Conservation (phyloP, 2,888 invertebrate species). For the Nomada ferruginata region DNA sequence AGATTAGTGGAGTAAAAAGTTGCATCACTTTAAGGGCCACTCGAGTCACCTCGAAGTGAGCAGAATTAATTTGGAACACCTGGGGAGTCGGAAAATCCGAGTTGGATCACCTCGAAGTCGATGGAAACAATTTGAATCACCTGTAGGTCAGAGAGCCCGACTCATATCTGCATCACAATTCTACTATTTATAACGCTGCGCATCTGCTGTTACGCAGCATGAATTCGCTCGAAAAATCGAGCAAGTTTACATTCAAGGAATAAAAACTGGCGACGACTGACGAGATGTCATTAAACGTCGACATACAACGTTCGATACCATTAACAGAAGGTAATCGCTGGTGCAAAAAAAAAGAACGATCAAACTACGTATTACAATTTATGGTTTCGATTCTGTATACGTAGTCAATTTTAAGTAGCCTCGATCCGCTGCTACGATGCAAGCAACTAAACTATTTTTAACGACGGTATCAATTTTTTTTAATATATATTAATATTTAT, state of each 20-base stretch:
- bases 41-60: no score
- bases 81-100: not conserved
- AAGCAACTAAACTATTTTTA: not conserved
- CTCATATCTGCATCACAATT: no score
- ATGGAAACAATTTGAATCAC: not conserved
- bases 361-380: not conserved
- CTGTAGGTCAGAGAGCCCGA: not conserved
- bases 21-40: no score
- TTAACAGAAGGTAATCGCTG: not conserved
- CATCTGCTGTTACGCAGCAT: no score
- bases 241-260: no score
- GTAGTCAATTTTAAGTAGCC: no score
- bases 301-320: conserved; percentile 9
- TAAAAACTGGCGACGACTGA: no score
- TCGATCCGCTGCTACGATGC: not conserved
- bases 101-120: not conserved
- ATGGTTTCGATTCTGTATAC: not conserved
- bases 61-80: not conserved
- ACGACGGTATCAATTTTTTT: not conserved
- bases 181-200: no score
- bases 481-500: conserved; percentile 2
- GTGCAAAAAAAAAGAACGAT: not conserved
- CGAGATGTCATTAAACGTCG: conserved; percentile 3
- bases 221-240: no score
- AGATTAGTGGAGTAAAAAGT: not conserved